Percentiles rank a stretch among this genome's conserved stretches.
phyloP scores from a whole-genome alignment of 1,140 invertebrate species.

The Anastrepha ludens region DNA sequence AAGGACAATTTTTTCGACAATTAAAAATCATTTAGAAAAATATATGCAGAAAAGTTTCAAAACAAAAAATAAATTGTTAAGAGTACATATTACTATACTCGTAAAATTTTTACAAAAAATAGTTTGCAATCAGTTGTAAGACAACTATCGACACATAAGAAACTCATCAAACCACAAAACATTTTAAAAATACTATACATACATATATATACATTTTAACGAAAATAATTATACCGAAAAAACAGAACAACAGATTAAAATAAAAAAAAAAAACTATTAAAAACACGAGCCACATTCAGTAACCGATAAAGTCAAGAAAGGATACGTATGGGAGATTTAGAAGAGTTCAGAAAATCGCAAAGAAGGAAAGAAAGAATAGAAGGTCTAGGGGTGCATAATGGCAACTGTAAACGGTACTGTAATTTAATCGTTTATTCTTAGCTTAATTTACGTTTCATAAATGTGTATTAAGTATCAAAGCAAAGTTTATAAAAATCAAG shows the following conservation, averaged over 20 bases:
- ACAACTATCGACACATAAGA: background rate
- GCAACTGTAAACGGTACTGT: slow-evolving; percentile 12
- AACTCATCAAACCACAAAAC: background rate
- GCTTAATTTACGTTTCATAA: slow-evolving; percentile 33
- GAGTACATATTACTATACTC: background rate
- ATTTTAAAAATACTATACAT: background rate
- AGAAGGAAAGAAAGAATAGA: background rate
- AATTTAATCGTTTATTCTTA: slow-evolving; percentile 5
- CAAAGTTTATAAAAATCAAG: background rate
- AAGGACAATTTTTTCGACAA: slow-evolving; percentile 44
- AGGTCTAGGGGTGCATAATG: background rate
- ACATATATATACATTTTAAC: background rate
- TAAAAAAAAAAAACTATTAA: background rate
- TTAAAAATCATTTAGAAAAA: background rate
- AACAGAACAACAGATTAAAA: background rate
- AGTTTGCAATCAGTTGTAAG: slow-evolving; percentile 14
- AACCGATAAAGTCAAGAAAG: background rate
- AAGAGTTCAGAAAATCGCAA: too few species aligned
- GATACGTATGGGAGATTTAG: too few species aligned
- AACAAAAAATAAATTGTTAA: background rate
- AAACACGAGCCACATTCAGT: background rate
- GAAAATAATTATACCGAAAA: background rate
- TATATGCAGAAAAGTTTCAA: slow-evolving; percentile 8
- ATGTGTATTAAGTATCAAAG: slow-evolving; percentile 41
- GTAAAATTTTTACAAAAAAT: slow-evolving; percentile 14